Evolutionary conservation across 2,888 invertebrate species (phyloP).

Genomic region (Orthosia gothica): DNA sequence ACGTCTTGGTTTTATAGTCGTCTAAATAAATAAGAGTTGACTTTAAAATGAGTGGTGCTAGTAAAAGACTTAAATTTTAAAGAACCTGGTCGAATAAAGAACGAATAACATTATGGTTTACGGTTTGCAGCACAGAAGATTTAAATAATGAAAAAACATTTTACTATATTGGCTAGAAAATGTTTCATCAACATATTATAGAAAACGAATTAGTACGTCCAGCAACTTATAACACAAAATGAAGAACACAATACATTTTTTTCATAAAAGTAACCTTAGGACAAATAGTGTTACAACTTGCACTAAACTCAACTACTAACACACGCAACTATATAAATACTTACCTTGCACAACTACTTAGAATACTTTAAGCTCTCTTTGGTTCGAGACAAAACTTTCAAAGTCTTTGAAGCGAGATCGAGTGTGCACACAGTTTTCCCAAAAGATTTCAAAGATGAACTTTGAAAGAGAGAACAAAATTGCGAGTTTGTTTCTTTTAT

Average conservation of each 20-base stretch:
- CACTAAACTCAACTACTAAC: slow-evolving; percentile 25
- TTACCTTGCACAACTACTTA: slow-evolving; percentile 56
- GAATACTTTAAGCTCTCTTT: slow-evolving; percentile 65
- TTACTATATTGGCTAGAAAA: not conserved
- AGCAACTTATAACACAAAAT: not conserved
- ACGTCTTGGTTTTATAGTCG: slow-evolving; percentile 24
- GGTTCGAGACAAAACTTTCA: slow-evolving; percentile 61
- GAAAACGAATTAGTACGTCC: not conserved
- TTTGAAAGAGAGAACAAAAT: slow-evolving; percentile 57
- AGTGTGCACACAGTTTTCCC: slow-evolving; percentile 64
- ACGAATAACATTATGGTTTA: not conserved
- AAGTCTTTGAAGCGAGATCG: slow-evolving; percentile 60
- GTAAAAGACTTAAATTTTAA: not conserved
- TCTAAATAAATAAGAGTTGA: slow-evolving; percentile 31
- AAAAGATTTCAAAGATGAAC: slow-evolving; percentile 66
- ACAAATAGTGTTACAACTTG: not conserved
- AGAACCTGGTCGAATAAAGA: not conserved
- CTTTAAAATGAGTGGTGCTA: slow-evolving; percentile 11
- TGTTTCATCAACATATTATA: not conserved
- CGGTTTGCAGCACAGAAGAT: not conserved
- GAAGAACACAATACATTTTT: not conserved
- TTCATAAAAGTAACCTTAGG: not conserved
- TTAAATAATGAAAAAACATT: not conserved
- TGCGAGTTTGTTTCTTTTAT: slow-evolving; percentile 48
- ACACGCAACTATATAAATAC: slow-evolving; percentile 46